Percentiles rank a stretch among this genome's conserved stretches.
These are phyloP conservation scores for Gorsachius goisagi DNA, from an alignment of 2,113 vertebrate genomes.

Conservation along the genomic window DNA sequence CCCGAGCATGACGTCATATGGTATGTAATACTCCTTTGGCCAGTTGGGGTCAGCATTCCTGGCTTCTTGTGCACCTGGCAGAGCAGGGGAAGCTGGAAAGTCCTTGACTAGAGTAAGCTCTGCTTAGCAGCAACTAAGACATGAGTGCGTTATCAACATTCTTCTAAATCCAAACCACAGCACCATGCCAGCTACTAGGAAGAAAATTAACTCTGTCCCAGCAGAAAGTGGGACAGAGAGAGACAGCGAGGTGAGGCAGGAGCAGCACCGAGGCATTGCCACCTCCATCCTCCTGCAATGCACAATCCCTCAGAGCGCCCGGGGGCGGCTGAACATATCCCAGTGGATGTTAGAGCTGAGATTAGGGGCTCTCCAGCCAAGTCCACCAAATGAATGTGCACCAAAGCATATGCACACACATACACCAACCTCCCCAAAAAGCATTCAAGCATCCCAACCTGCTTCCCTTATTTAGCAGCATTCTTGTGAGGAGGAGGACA, in stretches of 20 bases:
- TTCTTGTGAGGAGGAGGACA: not conserved
- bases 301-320: fast-evolving
- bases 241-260: not conserved
- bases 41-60: too few relatives aligned
- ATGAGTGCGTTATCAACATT: too few relatives aligned
- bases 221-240: not conserved
- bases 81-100: too few relatives aligned
- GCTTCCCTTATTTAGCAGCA: not conserved
- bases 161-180: too few relatives aligned
- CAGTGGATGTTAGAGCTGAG: not conserved
- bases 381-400: not conserved
- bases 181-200: too few relatives aligned
- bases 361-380: not conserved
- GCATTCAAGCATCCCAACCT: not conserved
- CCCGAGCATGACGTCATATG: too few relatives aligned
- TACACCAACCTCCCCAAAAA: not conserved
- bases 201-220: too few relatives aligned
- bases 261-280: not conserved
- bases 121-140: too few relatives aligned
- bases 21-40: too few relatives aligned
- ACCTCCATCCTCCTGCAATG: not conserved
- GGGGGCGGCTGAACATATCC: not conserved
- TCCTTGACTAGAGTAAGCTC: too few relatives aligned
- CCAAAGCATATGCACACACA: not conserved
- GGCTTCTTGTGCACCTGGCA: too few relatives aligned